Evolutionary conservation across 1,140 invertebrate species (phyloP), one percentile per base, ranked within the genome.

Genomic region (Triops longicaudatus): DNA sequence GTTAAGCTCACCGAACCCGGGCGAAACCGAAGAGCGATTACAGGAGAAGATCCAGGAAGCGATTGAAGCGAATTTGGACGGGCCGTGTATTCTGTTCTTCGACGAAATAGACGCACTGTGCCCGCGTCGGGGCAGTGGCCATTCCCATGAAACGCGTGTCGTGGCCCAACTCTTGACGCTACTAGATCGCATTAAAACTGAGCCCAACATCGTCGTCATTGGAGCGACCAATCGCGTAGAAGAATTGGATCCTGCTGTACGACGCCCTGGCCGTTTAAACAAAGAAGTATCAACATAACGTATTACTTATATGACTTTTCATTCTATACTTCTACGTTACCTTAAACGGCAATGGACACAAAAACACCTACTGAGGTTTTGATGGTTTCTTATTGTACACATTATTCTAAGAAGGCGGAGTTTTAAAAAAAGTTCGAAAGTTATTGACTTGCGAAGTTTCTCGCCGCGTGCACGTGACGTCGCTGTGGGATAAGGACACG

Each of bases 231-330:
- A 84, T 78, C 77, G 81, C 74, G 78, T 83, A 26, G 81, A 84
- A 73, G 76, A 79, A n/a, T 78, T 85, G 5, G 82, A 84, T 76
- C 83, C 82, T 1, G 81, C 83, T 12, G 73, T 85, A 1, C 73
- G 84, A 37, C 78, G 83, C 41, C 83, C 83, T 6, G 84, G 83
- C 9, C 77, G 84, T 26, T 82, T 85, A 42, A 84, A 85, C 78
- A 81, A 75, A 79, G 79, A 81, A 37, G 75, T 78, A 43, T 22
- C 27, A 7, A 10, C 42, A 73, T 41, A 27, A 77, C 0, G 12
- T 75, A 26, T 22, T 7, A n/a, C n/a, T n/a, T n/a, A n/a, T n/a
- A n/a, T n/a, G n/a, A n/a, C n/a, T n/a, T n/a, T n/a, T n/a, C n/a
- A n/a, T n/a, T n/a, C n/a, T n/a, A n/a, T n/a, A n/a, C n/a, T n/a